phyloP scores from a whole-genome alignment of 1,140 invertebrate species.

The Ylistrum balloti region DNA sequence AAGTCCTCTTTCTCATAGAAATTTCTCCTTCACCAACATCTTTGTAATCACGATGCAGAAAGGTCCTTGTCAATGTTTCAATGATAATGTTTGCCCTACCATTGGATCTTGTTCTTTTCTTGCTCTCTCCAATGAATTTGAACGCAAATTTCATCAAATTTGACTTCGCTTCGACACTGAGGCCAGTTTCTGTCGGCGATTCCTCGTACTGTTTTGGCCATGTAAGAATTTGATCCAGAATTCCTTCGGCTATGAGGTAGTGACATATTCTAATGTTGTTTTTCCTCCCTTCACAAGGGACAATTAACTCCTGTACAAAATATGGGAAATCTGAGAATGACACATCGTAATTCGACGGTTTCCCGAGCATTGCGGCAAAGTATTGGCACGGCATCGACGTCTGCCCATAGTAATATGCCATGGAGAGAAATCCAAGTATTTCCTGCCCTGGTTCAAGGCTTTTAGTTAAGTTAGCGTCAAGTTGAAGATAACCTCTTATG shows the following conservation, averaged over 20 bases:
- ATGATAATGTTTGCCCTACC: conserved; percentile 48
- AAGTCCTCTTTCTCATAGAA: conserved; percentile 36
- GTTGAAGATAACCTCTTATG: conserved; percentile 53
- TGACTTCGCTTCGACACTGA: conserved; percentile 56
- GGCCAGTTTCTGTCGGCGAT: not conserved
- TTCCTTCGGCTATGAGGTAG: conserved; percentile 60
- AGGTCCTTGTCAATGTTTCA: conserved; percentile 58
- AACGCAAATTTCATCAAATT: conserved; percentile 57
- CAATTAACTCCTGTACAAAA: conserved; percentile 60
- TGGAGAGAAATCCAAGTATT: conserved; percentile 60
- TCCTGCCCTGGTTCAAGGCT: conserved; percentile 53
- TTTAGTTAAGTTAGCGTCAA: not conserved
- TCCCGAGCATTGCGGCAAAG: conserved; percentile 59
- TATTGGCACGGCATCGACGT: conserved; percentile 65
- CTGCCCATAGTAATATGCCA: conserved; percentile 67
- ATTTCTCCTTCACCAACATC: conserved; percentile 57
- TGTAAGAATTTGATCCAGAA: conserved; percentile 54
- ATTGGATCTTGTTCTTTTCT: conserved; percentile 41
- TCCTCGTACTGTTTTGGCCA: not conserved
- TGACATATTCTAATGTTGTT: conserved; percentile 66
- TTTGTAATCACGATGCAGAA: conserved; percentile 62
- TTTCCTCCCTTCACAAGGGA: conserved; percentile 48
- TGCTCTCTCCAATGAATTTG: conserved; percentile 58
- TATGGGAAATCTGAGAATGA: conserved; percentile 61
- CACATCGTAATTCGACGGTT: conserved; percentile 60